Evolutionary conservation across 2,113 vertebrate genomes (phyloP), one percentile per base, ranked within the genome.

Genomic region (Ptyas mucosa): DNA sequence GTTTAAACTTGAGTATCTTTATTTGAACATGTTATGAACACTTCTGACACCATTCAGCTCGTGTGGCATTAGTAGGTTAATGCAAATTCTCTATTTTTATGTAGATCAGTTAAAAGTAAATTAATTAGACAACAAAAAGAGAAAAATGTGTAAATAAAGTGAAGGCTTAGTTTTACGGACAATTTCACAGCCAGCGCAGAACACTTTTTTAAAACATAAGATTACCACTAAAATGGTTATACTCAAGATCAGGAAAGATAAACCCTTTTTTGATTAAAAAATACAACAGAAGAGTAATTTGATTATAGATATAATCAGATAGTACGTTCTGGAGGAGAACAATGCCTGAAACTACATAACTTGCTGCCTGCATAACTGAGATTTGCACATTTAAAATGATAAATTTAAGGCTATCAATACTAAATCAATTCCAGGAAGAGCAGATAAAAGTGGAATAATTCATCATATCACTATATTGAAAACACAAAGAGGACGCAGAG

Each of bases 401-500:
- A 95, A 96, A 97, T 97, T 95, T 95, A 96, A 96, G 93, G 90
- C 95, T 94, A 96, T 97, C 96, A 92, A 96, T 96, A 95, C 94
- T 95, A 97, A 97, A 97, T 97, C 97, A 96, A 96, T 97, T 95
- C 95, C 95, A 97, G 96, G 97, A 97, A 97, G 93, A 94, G 93
- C 95, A 97, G 97, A 97, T 96, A 97, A 97, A 97, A 95, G 94
- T 94, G 93, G 96, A 97, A 97, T 97, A 96, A 97, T 97, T 97
- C 96, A 97, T 96, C 89, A 14, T 94, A 96, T 95, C 0, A 0
- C 95, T 94, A 94, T 52, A 95, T 3, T 94, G 94, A 95, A 96
- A 97, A 96, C 91, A 96, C 86, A 94, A 95, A 93, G 75, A 90
- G 54, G 93, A 88, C 81, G 46, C 55, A 52, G 92, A 93, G 43